Conservation (phyloP, 2,797 vertebrate genomes). For the Phoeniculus purpureus region DNA sequence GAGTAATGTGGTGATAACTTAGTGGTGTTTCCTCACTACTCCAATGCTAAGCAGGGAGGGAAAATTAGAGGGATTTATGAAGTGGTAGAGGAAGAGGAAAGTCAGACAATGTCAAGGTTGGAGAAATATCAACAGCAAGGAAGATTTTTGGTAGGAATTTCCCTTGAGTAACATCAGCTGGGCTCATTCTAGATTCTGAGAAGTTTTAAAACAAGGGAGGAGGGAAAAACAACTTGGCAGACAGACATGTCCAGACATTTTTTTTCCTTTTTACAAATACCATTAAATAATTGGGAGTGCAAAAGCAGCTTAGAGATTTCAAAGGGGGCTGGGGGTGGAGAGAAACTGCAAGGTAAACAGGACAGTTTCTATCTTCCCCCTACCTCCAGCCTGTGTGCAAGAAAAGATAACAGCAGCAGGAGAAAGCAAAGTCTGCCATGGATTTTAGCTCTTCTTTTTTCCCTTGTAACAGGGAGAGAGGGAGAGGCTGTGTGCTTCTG, state of each 20-base stretch:
- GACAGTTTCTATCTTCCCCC: conserved; percentile 41
- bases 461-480: conserved; percentile 9
- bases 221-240: neutral
- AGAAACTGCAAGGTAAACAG: conserved; percentile 64
- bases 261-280: conserved; percentile 25
- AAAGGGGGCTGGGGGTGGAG: conserved; percentile 27
- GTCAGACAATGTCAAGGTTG: neutral
- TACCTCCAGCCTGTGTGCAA: conserved; percentile 57
- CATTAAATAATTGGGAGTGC: conserved; percentile 31
- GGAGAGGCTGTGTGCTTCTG: conserved; percentile 63
- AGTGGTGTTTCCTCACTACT: neutral
- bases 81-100: neutral
- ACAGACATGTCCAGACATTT: neutral
- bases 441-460: conserved; percentile 63
- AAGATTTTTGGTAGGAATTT: neutral
- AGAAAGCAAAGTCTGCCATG: conserved; percentile 47
- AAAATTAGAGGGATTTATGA: conserved; percentile 17
- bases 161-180: neutral
- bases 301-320: conserved; percentile 67
- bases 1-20: conserved; percentile 28
- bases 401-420: conserved; percentile 67
- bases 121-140: neutral
- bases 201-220: conserved; percentile 7
- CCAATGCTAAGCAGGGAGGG: neutral
- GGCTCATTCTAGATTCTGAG: conserved; percentile 9